Conservation (phyloP, 1,140 invertebrate genomes). For the Drosophila arizonae region DNA sequence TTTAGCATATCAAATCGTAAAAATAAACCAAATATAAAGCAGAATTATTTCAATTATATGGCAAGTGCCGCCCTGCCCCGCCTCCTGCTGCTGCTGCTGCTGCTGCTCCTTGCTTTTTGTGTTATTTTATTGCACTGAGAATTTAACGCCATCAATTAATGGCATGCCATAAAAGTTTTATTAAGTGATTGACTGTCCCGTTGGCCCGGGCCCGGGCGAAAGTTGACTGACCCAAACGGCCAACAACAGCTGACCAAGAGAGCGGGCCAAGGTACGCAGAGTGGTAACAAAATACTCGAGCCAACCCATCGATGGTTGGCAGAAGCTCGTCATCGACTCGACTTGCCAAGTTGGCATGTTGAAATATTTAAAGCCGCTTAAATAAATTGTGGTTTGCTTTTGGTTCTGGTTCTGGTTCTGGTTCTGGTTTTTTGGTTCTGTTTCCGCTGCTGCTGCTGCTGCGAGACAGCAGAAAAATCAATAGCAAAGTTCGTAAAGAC, state of each 20-base stretch:
- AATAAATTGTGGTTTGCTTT: slow-evolving; percentile 73
- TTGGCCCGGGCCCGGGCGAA: background rate
- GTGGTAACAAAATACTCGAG: slow-evolving; percentile 12
- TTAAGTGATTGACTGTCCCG: slow-evolving; percentile 76
- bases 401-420: slow-evolving; percentile 27
- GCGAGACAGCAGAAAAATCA: slow-evolving; percentile 56
- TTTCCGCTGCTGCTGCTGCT: slow-evolving; percentile 11
- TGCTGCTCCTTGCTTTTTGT: no score
- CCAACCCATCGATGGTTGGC: slow-evolving; percentile 7
- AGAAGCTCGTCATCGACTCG: slow-evolving; percentile 16
- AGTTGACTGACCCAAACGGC: slow-evolving; percentile 67
- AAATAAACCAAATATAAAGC: slow-evolving; percentile 9
- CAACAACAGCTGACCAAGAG: background rate
- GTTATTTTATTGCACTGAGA: slow-evolving; percentile 47
- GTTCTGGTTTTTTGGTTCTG: slow-evolving; percentile 8
- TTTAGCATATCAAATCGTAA: slow-evolving; percentile 42
- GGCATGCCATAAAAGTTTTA: slow-evolving; percentile 75
- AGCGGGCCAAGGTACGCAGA: background rate
- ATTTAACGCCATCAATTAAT: slow-evolving; percentile 72
- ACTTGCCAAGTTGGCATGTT: slow-evolving; percentile 67
- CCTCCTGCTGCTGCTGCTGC: no score
- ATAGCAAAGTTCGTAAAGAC: slow-evolving; percentile 35
- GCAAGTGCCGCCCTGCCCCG: background rate
- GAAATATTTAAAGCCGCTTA: slow-evolving; percentile 81
- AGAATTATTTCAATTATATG: slow-evolving; percentile 39